phyloP scores from a whole-genome alignment of 2,797 vertebrate genomes.

The Rhyacichthys aspro region DNA sequence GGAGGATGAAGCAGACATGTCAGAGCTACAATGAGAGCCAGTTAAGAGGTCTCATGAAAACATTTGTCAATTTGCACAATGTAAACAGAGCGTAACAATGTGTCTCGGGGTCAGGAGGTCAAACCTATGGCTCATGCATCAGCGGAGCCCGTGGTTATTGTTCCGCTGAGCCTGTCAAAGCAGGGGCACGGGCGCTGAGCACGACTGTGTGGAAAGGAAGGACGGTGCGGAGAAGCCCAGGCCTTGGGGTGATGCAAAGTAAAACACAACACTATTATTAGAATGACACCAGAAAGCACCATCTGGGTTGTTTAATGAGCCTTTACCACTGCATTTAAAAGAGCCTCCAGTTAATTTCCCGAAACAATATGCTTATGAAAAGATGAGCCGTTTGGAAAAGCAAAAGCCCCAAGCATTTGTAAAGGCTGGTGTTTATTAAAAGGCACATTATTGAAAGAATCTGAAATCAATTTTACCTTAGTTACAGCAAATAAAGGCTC shows the following conservation, averaged over 20 bases:
- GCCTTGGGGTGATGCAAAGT: conserved; percentile 69
- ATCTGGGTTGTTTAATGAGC: conserved; percentile 78
- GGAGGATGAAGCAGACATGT: conserved; percentile 31
- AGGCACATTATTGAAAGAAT: conserved; percentile 4
- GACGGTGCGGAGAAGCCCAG: conserved; percentile 50
- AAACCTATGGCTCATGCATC: conserved; percentile 79
- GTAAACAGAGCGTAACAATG: conserved; percentile 80
- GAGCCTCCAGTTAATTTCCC: conserved; percentile 71
- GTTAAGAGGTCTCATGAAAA: conserved; percentile 70
- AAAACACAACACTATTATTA: conserved; percentile 77
- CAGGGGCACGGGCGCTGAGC: conserved; percentile 48
- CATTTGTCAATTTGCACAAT: conserved; percentile 78
- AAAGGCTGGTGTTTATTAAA: conserved; percentile 21
- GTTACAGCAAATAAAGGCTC: neutral
- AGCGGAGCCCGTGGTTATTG: conserved; percentile 77
- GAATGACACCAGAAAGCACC: conserved; percentile 73
- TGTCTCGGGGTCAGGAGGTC: conserved; percentile 75
- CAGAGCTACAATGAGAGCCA: conserved; percentile 35
- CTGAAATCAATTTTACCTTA: conserved; percentile 2
- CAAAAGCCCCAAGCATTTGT: conserved; percentile 35
- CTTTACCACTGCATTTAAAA: conserved; percentile 64
- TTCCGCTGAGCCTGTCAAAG: conserved; percentile 66
- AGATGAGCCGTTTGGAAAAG: conserved; percentile 60
- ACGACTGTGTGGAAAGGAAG: conserved; percentile 48
- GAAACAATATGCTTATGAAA: conserved; percentile 71